Base-by-base conservation (phyloP, 2,113 vertebrate genomes). In the Irena cyanogastra region DNA sequence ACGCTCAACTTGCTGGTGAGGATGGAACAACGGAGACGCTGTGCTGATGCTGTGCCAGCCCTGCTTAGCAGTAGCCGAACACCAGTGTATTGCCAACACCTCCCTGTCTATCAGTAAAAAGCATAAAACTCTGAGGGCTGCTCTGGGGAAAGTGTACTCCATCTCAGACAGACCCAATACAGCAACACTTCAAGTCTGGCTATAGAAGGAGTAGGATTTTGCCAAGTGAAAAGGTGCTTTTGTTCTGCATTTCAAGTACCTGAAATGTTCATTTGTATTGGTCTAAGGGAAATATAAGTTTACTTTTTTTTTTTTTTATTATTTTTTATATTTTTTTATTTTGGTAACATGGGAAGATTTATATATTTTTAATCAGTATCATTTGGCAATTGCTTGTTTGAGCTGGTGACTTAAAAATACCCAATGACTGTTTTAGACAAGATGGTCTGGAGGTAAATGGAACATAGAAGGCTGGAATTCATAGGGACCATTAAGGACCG, bases 51-150 rank as follows among this genome's bases (percentile, higher is more conserved):
- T 52, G 33, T 39, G 23, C 12, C 13, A 64, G 72, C 5, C 11
- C n/a, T 47, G 20, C 24, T 53, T 26, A 68, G 41, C 60, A 54
- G n/a, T 4, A 27, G 13, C 13, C 33, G 52, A 71, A n/a, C 33
- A 13, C 11, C 1, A 3, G 20, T 31, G 21, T 31, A 8, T 30
- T 13, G 35, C 3, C 3, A 8, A 39, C 9, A 31, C 20, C 37
- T 26, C 63, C 42, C 35, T 54, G 28, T 21, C 7, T 14, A 63
- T 13, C 22, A 28, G 9, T 27, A 22, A 41, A 30, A 42, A 50
- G 12, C 16, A 30, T 11, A 70, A 17, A 5, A 42, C 31, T 69
- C 19, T 24, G 27, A 27, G 5, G 21, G 12, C 5, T 64, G 31
- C 49, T 56, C 14, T 28, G 50, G 22, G 23, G 31, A 33, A 45